phyloP scores from a whole-genome alignment of 2,888 invertebrate species.

The Adela reaumurella region DNA sequence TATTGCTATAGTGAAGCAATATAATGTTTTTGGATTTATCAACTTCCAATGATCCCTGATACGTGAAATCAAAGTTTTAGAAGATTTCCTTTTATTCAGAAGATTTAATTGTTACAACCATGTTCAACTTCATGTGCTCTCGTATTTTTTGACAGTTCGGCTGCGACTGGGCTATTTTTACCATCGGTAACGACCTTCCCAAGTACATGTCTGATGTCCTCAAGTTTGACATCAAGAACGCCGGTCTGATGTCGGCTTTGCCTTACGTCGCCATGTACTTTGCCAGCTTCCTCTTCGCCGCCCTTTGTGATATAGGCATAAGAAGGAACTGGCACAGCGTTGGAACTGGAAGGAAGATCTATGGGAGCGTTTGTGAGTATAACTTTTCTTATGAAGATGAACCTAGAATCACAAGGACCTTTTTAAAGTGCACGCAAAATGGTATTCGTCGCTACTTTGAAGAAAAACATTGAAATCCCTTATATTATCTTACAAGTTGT shows the following conservation, averaged over 20 bases:
- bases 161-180: constrained; percentile 67
- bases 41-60: too few relatives aligned
- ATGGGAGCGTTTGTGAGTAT: constrained; percentile 61
- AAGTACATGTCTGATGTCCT: constrained; percentile 64
- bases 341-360: constrained; percentile 58
- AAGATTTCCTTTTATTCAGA: too few relatives aligned
- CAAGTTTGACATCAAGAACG: constrained; percentile 60
- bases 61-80: too few relatives aligned
- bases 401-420: too few relatives aligned
- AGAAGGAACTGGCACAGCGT: constrained; percentile 55
- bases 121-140: too few relatives aligned
- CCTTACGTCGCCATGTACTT: constrained; percentile 66
- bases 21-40: too few relatives aligned
- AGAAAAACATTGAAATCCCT: too few relatives aligned
- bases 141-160: constrained; percentile 42
- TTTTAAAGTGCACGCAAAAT: too few relatives aligned
- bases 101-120: too few relatives aligned
- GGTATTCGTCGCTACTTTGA: too few relatives aligned
- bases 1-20: too few relatives aligned
- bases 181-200: constrained; percentile 66
- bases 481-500: too few relatives aligned
- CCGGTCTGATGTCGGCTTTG: constrained; percentile 60
- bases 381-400: background rate
- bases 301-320: constrained; percentile 63
- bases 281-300: constrained; percentile 57